Evolutionary conservation across 2,797 vertebrate genomes (phyloP), one percentile per base, ranked within the genome.

Genomic region (Peromyscus aztecus): DNA sequence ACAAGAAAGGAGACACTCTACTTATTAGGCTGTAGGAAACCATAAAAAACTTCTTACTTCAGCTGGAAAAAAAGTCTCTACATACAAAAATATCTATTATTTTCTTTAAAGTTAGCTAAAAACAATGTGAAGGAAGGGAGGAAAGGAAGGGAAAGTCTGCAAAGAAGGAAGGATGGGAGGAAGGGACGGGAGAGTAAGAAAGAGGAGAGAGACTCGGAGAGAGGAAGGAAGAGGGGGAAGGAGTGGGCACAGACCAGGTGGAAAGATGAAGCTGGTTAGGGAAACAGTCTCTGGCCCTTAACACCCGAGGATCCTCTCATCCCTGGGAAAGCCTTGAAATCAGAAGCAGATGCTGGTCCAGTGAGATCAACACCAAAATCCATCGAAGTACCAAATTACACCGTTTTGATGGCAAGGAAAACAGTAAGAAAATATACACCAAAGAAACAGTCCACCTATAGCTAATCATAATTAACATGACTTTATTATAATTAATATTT

Each of bases 391-490:
- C 8, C 83, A 57, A 77, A 27, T 59, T 14, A 83, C 10, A 4
- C 65, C 57, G 14, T 69, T 94, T 37, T 69, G 37, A 94, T 83
- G 49, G 89, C 34, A 67, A 81, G 96, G 77, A 86, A 91, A 90
- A 83, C 21, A 11, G 34, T 40, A 71, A 83, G 37, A 88, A 88
- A 96, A 96, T 29, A 17, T 65, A 94, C 69, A 65, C 34, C 10
- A 52, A 94, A 89, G 61, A 87, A 73, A 94, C 0, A 78, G 10
- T 76, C 11, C 19, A n/a, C 52, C 37, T 81, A 37, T 69, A 59
- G 89, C 65, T 76, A 83, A 94, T 87, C 34, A 40, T 29, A 92
- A 92, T 59, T 80, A 96, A 77, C 31, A 61, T 55, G 92, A 92
- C 5, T 19, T 69, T 76, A 61, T 4, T 82, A 29, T 55, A 34